Percentiles rank a stretch among this genome's conserved stretches.
Conservation (phyloP, 2,888 invertebrate genomes). For the Eupithecia exiguata region DNA sequence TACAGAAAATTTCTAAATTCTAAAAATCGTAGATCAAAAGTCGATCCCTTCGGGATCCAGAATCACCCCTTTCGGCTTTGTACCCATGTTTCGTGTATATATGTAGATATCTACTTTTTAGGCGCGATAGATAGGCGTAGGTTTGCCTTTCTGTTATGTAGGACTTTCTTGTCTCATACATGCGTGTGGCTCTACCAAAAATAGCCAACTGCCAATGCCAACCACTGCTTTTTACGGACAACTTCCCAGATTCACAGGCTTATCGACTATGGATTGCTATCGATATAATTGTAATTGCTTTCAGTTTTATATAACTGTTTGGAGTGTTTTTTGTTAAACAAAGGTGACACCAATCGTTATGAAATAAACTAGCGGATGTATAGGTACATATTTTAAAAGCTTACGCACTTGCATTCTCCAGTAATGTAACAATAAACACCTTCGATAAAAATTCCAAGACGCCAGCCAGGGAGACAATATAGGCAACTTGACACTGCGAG, state of each 20-base stretch:
- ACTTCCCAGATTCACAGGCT: background rate
- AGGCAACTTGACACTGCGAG: constrained; percentile 11
- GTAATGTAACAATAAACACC: background rate
- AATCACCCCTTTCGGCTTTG: too few relatives aligned
- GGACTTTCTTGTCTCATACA: background rate
- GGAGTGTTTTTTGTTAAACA: background rate
- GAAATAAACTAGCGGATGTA: background rate
- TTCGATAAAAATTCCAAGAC: constrained; percentile 17
- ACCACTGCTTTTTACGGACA: too few relatives aligned
- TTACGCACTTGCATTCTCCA: background rate
- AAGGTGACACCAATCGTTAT: background rate
- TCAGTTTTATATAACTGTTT: background rate
- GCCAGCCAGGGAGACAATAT: constrained; percentile 18
- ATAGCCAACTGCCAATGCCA: background rate
- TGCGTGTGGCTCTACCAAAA: background rate
- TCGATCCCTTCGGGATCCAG: too few relatives aligned
- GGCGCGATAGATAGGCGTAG: background rate
- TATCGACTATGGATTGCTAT: background rate
- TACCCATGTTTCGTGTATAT: too few relatives aligned
- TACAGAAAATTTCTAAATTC: too few relatives aligned
- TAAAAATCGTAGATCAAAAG: too few relatives aligned
- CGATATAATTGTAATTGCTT: background rate
- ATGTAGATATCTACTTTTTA: background rate
- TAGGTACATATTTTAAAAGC: background rate
- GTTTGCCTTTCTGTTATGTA: background rate